Conservation (phyloP, 2,797 vertebrate genomes). For the Aulostomus chinensis region DNA sequence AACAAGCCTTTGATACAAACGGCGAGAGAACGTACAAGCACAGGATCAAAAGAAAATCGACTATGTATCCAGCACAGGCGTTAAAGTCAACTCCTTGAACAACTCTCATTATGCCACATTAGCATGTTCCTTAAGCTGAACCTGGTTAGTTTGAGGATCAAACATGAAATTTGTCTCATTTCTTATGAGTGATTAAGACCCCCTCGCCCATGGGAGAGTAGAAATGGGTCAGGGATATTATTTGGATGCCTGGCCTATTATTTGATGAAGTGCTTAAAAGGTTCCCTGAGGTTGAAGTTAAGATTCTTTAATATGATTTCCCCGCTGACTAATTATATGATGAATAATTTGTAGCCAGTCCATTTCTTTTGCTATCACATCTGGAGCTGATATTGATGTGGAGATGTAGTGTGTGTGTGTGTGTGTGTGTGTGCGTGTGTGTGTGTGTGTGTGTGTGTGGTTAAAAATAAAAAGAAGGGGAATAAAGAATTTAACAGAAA, state of each 20-base stretch:
- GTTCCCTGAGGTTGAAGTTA: constrained; percentile 62
- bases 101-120: constrained; percentile 9
- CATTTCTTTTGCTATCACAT: constrained; percentile 45
- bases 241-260: constrained; percentile 50
- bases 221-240: constrained; percentile 64
- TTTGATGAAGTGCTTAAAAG: constrained; percentile 65
- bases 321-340: constrained; percentile 67
- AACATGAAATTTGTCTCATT: constrained; percentile 21
- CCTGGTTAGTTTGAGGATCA: constrained; percentile 17
- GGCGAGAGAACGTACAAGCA: too few species aligned
- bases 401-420: background rate
- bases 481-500: constrained; percentile 36
- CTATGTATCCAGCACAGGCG: too few species aligned
- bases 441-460: constrained; percentile 27
- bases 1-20: too few species aligned
- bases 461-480: constrained; percentile 16
- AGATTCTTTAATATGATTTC: constrained; percentile 65
- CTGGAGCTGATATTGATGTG: constrained; percentile 31
- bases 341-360: constrained; percentile 68
- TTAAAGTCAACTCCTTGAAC: too few species aligned
- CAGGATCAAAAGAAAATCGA: too few species aligned
- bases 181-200: constrained; percentile 25
- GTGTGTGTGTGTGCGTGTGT: constrained; percentile 9
- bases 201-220: constrained; percentile 20
- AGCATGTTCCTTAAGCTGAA: constrained; percentile 9